Conservation (phyloP, 2,113 vertebrate species). For the Takifugu bimaculatus region DNA sequence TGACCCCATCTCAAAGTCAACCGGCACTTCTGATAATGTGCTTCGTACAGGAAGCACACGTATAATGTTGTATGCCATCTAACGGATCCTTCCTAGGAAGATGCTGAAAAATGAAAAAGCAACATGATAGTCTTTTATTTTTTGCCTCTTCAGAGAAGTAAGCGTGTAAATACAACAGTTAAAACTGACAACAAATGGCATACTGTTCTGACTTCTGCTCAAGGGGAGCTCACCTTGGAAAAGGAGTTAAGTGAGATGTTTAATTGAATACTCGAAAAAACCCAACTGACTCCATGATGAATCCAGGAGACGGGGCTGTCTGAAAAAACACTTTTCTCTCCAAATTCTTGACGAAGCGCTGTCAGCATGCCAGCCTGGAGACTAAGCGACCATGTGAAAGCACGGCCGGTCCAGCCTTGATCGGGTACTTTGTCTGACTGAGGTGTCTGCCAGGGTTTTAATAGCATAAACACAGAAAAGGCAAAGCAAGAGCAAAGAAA, state of each 20-base stretch:
- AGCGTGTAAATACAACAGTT: too few species aligned
- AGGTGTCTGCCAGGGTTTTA: background rate
- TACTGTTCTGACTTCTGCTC: background rate
- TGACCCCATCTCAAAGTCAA: too few species aligned
- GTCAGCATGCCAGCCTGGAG: slow-evolving; percentile 1
- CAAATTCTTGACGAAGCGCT: slow-evolving; percentile 23
- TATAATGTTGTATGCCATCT: too few species aligned
- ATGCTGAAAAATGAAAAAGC: too few species aligned
- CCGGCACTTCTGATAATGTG: too few species aligned
- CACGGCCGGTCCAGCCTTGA: background rate
- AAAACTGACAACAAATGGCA: too few species aligned
- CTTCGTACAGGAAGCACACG: too few species aligned
- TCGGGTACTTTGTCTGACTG: slow-evolving; percentile 16
- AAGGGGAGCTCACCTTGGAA: background rate
- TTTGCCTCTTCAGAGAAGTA: too few species aligned
- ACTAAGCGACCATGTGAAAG: slow-evolving; percentile 3
- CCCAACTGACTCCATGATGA: too few species aligned
- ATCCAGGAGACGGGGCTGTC: background rate
- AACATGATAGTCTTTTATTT: too few species aligned
- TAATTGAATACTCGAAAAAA: too few species aligned
- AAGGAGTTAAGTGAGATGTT: background rate
- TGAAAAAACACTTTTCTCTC: background rate
- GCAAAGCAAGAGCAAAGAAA: background rate
- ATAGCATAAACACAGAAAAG: background rate
- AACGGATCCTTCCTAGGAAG: too few species aligned